A percentile compares a stretch with the other conserved stretches of the same genome.
Conservation (phyloP, 2,113 vertebrate species). For the Indicator indicator region DNA sequence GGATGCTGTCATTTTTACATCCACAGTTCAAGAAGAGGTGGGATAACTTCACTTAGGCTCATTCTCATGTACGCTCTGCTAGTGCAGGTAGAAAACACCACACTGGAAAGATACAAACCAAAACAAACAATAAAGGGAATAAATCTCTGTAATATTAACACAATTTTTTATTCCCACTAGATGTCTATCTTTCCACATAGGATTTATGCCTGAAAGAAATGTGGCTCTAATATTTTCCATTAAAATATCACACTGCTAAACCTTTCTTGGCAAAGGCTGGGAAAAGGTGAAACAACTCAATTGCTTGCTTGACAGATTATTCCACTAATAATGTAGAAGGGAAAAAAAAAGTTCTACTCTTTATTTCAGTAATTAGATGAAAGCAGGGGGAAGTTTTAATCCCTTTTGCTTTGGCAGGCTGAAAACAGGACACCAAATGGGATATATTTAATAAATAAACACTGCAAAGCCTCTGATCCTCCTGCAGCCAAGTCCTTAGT, state of each 20-base stretch:
- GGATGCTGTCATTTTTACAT: background rate
- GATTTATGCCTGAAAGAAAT: constrained; percentile 32
- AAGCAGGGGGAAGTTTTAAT: background rate
- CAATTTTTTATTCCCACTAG: background rate
- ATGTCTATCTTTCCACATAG: background rate
- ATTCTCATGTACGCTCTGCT: background rate
- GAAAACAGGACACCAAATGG: constrained; percentile 10
- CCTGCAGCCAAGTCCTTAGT: constrained; percentile 41
- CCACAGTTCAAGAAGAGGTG: background rate
- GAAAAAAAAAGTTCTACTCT: background rate
- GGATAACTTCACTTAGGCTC: background rate
- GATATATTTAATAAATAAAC: constrained; percentile 49
- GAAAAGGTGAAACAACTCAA: constrained; percentile 8
- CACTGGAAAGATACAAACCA: background rate
- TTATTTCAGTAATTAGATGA: constrained; percentile 16
- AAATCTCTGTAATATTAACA: background rate
- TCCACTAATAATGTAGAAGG: background rate
- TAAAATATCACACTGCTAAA: constrained; percentile 5
- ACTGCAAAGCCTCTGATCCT: constrained; percentile 11
- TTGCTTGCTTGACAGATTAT: constrained; percentile 33
- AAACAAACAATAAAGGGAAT: background rate
- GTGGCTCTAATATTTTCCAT: constrained; percentile 38
- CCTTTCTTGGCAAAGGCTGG: constrained; percentile 14
- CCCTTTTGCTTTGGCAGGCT: constrained; percentile 24
- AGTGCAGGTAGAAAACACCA: background rate